Conservation (phyloP, 2,113 vertebrate genomes). For the Scalopus aquaticus region DNA sequence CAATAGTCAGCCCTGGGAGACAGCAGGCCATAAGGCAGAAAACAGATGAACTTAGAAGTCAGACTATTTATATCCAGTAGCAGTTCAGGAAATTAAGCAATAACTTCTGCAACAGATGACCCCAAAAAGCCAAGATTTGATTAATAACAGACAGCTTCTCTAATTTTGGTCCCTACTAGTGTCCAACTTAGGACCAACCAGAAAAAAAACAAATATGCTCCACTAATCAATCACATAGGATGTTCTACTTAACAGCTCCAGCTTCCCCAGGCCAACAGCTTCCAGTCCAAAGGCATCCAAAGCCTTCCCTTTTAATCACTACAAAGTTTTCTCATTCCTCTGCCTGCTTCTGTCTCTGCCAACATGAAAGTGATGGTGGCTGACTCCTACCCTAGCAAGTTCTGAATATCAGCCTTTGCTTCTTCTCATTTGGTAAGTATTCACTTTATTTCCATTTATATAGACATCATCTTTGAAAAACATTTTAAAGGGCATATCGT, state of each 20-base stretch:
- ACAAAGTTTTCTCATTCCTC: neutral
- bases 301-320: neutral
- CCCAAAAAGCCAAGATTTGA: neutral
- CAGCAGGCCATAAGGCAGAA: neutral
- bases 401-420: neutral
- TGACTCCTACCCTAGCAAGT: neutral
- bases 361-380: neutral
- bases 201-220: neutral
- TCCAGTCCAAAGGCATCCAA: neutral
- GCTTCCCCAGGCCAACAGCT: neutral
- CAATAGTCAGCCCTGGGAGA: neutral
- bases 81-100: neutral
- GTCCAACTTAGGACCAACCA: too few species aligned
- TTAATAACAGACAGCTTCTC: neutral
- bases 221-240: neutral
- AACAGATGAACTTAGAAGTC: neutral
- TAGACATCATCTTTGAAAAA: neutral
- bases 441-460: neutral
- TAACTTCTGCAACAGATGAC: neutral
- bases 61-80: neutral
- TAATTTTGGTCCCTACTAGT: neutral
- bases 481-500: neutral
- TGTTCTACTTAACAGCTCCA: neutral
- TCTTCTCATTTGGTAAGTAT: neutral
- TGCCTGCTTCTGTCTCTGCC: neutral